These are phyloP conservation scores for Volucella bombylans DNA, from an alignment of 2,888 invertebrate genomes.

Conservation along the genomic window DNA sequence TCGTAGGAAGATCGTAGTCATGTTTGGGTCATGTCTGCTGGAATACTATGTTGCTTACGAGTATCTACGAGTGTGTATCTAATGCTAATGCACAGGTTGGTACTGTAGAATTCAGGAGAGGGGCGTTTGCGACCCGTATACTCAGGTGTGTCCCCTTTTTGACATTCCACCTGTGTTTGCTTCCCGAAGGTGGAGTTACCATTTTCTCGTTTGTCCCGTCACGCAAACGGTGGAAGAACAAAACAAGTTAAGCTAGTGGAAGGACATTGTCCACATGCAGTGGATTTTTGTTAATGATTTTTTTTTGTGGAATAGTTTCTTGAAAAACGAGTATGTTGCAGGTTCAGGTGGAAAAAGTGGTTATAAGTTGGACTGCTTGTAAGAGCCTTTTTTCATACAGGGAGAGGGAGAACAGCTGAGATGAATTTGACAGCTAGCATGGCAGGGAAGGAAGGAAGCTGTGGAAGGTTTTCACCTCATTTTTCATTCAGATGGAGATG, in stretches of 20 bases:
- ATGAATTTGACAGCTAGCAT: too few relatives aligned
- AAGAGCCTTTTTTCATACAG: too few relatives aligned
- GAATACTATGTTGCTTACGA: constrained; percentile 38
- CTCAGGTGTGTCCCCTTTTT: background rate
- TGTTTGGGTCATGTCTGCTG: constrained; percentile 30
- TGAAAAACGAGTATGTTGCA: too few relatives aligned
- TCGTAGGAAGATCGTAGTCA: constrained; percentile 11
- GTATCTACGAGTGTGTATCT: constrained; percentile 34
- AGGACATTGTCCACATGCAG: constrained; percentile 16
- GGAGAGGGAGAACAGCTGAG: too few relatives aligned
- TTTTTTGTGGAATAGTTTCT: too few relatives aligned
- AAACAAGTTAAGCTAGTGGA: constrained; percentile 5
- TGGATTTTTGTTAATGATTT: background rate
- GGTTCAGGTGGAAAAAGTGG: too few relatives aligned
- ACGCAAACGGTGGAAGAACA: constrained; percentile 2
- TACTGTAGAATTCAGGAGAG: constrained; percentile 36
- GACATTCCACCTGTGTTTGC: background rate
- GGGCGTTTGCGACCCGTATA: constrained; percentile 21
- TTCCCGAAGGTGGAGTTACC: background rate
- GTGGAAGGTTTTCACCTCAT: too few relatives aligned
- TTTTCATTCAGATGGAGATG: too few relatives aligned
- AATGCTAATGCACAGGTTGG: constrained; percentile 20
- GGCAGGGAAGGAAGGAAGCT: too few relatives aligned
- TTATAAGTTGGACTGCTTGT: too few relatives aligned
- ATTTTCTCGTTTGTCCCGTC: background rate